Evolutionary conservation across 53 echinoderm and acorn worm species (phyloP).

Genomic region (Antedon mediterranea): DNA sequence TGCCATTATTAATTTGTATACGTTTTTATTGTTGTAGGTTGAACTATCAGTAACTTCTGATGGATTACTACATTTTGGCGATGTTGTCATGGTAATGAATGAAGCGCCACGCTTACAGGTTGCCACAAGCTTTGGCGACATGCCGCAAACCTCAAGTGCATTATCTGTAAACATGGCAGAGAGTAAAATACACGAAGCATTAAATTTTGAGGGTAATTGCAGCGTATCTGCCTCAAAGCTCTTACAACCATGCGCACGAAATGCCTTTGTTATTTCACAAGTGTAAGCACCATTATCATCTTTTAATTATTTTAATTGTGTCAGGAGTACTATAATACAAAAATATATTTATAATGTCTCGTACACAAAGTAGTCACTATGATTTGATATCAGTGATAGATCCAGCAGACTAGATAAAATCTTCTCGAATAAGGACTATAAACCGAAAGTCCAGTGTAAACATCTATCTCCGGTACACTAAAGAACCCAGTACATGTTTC

Average conservation of each 20-base stretch:
- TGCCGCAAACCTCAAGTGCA: constrained; percentile 59
- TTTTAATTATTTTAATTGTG: too few relatives aligned
- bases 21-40: constrained; percentile 10
- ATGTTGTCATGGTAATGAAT: constrained; percentile 76
- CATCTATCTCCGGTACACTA: too few relatives aligned
- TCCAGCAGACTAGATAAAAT: too few relatives aligned
- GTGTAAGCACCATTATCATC: too few relatives aligned
- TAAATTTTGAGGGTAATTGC: constrained; percentile 72
- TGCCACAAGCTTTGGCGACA: constrained; percentile 47
- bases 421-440: too few relatives aligned
- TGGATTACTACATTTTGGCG: constrained; percentile 83
- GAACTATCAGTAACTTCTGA: constrained; percentile 68
- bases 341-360: too few relatives aligned
- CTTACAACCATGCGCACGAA: constrained; percentile 59
- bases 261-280: constrained; percentile 76
- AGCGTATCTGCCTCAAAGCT: constrained; percentile 49
- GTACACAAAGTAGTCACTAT: too few relatives aligned
- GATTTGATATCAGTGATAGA: too few relatives aligned
- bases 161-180: constrained; percentile 77
- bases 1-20: not conserved
- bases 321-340: too few relatives aligned
- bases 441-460: too few relatives aligned
- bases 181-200: constrained; percentile 56
- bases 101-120: constrained; percentile 51
- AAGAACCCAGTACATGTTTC: too few relatives aligned